Base-by-base conservation (phyloP, 2,888 invertebrate species). In the Corbicula japonica region DNA sequence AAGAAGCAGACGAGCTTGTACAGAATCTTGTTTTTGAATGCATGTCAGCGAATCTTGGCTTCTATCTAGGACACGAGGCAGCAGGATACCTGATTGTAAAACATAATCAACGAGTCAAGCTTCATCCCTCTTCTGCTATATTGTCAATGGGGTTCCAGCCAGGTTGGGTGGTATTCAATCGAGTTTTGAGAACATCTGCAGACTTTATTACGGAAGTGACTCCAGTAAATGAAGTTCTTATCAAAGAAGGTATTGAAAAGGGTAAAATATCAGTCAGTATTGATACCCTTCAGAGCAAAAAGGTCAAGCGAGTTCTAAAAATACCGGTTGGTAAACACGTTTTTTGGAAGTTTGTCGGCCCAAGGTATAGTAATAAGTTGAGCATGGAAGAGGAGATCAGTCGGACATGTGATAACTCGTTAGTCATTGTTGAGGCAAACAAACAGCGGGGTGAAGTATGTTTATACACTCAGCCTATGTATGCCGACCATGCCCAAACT, bases 51-150 rank as follows among this genome's bases (percentile, higher is more conserved):
- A 89, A 91, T 48, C 75, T 91, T 3, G 86, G 88, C 54, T 82
- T 84, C 38, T 91, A 77, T 65, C 81, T 87, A 6, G 92, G 92
- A 4, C 87, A 89, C 65, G 75, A 83, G 38, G 86, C 83, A 65
- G 87, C 87, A 41, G 92, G 91, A 5, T 92, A 91, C 63, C 63
- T 85, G 54, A 84, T 85, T 1, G 61, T 84, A 18, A 71, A 72
- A 15, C 66, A 79, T 34, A 61, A 81, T 6, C 86, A 86, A 35
- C 77, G 83, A 30, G 90, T 89, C 3, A 78, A 86, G 44, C 54
- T 90, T 12, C 91, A 92, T 71, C 92, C 92, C 6, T 91, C 91
- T 0, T 90, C 91, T n/a, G 65, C 84, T 8, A 44, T 92, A n/a
- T 62, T 72, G 15, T 58, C 84, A 32, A 74, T 89, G 8, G 89